phyloP scores from a whole-genome alignment of 2,797 vertebrate species.

The Myotis planiceps region DNA sequence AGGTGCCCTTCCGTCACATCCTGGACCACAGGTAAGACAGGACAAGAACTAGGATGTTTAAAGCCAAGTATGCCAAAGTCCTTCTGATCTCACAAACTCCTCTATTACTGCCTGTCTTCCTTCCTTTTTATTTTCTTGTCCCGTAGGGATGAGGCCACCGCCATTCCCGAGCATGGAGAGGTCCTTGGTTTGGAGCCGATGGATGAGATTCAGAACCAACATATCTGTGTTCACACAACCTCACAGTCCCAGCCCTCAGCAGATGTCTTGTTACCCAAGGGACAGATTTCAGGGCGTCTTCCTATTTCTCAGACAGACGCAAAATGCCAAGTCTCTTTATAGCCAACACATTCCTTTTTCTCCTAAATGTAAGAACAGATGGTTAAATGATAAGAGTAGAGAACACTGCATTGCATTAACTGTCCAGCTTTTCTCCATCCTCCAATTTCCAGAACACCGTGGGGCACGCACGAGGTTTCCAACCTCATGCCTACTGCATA shows the following conservation, averaged over 20 bases:
- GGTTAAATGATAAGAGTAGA: background rate
- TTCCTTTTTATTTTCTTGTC: constrained; percentile 22
- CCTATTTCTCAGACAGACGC: background rate
- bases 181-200: background rate
- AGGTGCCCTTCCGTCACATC: background rate
- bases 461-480: background rate
- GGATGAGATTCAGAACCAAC: background rate
- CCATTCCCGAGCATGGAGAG: background rate
- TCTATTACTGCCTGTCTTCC: background rate
- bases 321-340: constrained; percentile 45
- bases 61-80: background rate
- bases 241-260: background rate
- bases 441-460: background rate
- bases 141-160: background rate
- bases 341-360: background rate
- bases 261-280: constrained; percentile 16
- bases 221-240: background rate
- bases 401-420: background rate
- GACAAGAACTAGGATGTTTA: background rate
- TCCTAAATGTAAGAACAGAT: constrained; percentile 19
- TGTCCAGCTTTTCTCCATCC: background rate
- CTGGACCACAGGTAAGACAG: background rate
- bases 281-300: background rate
- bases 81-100: background rate
- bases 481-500: background rate